These are phyloP conservation scores for Romanogobio albipinnatus DNA, from an alignment of 2,113 vertebrate genomes.

Conservation along the genomic window DNA sequence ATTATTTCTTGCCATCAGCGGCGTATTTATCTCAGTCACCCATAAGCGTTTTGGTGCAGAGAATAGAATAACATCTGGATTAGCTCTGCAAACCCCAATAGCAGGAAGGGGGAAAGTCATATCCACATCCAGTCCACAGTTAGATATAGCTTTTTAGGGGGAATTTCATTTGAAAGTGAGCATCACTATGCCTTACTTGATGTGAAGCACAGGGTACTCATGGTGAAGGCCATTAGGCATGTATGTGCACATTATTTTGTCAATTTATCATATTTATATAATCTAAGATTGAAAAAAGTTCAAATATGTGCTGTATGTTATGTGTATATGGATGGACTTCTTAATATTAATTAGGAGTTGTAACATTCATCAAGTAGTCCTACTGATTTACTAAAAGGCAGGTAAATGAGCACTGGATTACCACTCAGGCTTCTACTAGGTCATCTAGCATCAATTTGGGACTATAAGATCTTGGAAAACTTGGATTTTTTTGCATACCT, in stretches of 20 bases:
- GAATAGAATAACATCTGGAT: constrained; percentile 12
- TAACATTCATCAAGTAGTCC: too few relatives aligned
- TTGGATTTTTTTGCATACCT: too few relatives aligned
- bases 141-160: neutral
- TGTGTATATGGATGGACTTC: too few relatives aligned
- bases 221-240: neutral
- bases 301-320: too few relatives aligned
- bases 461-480: too few relatives aligned
- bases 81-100: neutral
- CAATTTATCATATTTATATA: too few relatives aligned
- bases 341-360: too few relatives aligned
- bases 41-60: neutral
- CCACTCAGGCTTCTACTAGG: too few relatives aligned
- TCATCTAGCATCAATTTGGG: too few relatives aligned
- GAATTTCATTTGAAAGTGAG: neutral
- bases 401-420: too few relatives aligned
- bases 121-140: neutral
- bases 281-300: too few relatives aligned
- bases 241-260: neutral
- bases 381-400: too few relatives aligned
- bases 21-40: neutral
- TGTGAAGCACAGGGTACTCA: neutral
- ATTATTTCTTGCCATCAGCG: neutral
- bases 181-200: neutral
- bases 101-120: neutral